Conservation (phyloP, 2,888 invertebrate genomes). For the Limnephilus marmoratus region DNA sequence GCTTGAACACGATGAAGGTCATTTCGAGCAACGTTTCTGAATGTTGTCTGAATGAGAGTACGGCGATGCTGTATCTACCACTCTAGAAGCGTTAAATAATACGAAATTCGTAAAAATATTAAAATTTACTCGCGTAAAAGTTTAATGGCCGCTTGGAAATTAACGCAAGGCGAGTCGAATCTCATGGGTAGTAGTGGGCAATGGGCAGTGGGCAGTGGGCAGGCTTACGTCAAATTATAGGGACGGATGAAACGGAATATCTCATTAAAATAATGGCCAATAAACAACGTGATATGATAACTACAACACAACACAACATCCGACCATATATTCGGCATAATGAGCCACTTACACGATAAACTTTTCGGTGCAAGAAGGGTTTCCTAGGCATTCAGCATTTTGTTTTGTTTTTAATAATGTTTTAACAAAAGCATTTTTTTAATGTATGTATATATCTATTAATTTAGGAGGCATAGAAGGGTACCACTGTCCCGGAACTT, state of each 20-base stretch:
- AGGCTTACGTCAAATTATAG: constrained; percentile 3
- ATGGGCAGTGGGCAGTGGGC: not conserved
- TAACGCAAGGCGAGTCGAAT: constrained; percentile 19
- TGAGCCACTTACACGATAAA: not conserved
- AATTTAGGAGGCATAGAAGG: too few species aligned
- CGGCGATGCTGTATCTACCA: too few species aligned
- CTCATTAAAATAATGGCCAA: constrained; percentile 29
- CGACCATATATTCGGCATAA: not conserved
- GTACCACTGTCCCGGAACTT: too few species aligned
- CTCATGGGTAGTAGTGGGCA: not conserved
- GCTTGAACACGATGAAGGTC: too few species aligned
- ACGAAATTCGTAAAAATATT: too few species aligned
- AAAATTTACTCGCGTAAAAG: not conserved
- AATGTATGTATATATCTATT: too few species aligned
- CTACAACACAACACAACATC: not conserved
- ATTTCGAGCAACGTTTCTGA: too few species aligned
- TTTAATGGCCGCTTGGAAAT: not conserved
- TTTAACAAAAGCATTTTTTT: too few species aligned
- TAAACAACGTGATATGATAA: not conserved
- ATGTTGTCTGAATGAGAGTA: too few species aligned
- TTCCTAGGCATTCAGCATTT: not conserved
- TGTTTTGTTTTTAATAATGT: too few species aligned
- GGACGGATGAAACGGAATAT: constrained; percentile 22
- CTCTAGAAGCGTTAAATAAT: not conserved
- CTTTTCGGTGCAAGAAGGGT: not conserved